These are phyloP conservation scores for Pimephales promelas DNA, from an alignment of 2,113 vertebrate species.

Conservation along the genomic window DNA sequence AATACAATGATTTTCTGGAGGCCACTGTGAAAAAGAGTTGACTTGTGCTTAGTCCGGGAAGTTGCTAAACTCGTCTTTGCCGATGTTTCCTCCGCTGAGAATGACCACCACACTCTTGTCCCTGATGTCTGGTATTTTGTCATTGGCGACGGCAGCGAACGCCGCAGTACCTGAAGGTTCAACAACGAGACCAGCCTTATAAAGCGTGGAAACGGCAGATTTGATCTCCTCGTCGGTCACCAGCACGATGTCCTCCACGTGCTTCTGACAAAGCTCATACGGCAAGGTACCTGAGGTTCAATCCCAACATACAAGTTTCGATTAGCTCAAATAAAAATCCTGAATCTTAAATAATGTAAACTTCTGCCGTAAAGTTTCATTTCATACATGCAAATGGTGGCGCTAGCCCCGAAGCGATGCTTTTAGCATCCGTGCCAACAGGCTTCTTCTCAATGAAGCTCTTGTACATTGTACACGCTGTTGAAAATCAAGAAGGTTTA, in stretches of 20 bases:
- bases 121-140: constrained; percentile 69
- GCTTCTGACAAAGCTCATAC: constrained; percentile 70
- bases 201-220: constrained; percentile 70
- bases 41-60: constrained; percentile 64
- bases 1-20: not conserved
- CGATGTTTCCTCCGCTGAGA: constrained; percentile 76
- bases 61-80: constrained; percentile 72
- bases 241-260: constrained; percentile 73
- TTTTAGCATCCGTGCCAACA: constrained; percentile 74
- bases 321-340: not conserved
- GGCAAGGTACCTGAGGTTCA: constrained; percentile 67
- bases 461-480: constrained; percentile 79
- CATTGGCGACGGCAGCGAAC: constrained; percentile 70
- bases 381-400: constrained; percentile 76
- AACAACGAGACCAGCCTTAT: constrained; percentile 72
- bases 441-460: constrained; percentile 77
- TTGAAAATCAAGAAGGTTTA: constrained; percentile 12
- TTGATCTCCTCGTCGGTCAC: constrained; percentile 76
- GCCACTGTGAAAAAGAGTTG: no score
- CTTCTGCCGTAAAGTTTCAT: not conserved
- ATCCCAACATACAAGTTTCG: not conserved
- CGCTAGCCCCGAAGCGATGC: constrained; percentile 76
- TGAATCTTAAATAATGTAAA: not conserved
- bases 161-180: constrained; percentile 76
- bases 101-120: constrained; percentile 71